phyloP scores from a whole-genome alignment of 2,888 invertebrate genomes.

The Tetropium fuscum region DNA sequence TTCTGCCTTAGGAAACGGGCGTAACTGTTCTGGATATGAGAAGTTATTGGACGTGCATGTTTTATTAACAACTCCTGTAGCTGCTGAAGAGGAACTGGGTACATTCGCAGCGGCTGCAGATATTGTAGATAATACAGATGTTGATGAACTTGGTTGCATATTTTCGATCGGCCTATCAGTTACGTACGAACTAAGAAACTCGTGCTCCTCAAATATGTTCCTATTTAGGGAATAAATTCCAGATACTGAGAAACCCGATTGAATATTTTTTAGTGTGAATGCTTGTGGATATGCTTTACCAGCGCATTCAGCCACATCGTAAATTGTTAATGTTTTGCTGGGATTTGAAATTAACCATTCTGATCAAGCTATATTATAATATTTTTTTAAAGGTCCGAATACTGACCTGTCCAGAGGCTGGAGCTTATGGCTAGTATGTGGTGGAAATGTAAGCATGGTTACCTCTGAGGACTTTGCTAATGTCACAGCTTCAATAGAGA shows the following conservation, averaged over 20 bases:
- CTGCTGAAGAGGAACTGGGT: no score
- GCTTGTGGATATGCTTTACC: constrained; percentile 33
- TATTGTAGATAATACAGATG: no score
- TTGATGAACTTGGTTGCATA: no score
- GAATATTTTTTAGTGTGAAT: constrained; percentile 18
- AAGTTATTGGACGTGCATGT: no score
- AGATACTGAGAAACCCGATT: not conserved
- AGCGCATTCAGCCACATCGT: constrained; percentile 53
- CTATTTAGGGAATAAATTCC: no score
- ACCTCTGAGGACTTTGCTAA: not conserved
- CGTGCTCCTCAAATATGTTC: no score
- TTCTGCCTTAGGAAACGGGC: no score
- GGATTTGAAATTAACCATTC: not conserved
- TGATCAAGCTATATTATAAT: not conserved
- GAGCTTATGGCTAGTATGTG: not conserved
- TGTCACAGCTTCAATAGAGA: not conserved
- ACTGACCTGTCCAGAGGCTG: not conserved
- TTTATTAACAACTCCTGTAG: no score
- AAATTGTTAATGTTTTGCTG: constrained; percentile 54
- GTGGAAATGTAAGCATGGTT: not conserved
- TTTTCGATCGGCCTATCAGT: no score
- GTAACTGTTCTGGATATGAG: no score
- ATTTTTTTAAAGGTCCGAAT: not conserved
- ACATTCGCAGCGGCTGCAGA: no score
- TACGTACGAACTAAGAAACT: no score